Evolutionary conservation across 1,140 invertebrate genomes (phyloP).

Genomic region (Lepidurus couesii): DNA sequence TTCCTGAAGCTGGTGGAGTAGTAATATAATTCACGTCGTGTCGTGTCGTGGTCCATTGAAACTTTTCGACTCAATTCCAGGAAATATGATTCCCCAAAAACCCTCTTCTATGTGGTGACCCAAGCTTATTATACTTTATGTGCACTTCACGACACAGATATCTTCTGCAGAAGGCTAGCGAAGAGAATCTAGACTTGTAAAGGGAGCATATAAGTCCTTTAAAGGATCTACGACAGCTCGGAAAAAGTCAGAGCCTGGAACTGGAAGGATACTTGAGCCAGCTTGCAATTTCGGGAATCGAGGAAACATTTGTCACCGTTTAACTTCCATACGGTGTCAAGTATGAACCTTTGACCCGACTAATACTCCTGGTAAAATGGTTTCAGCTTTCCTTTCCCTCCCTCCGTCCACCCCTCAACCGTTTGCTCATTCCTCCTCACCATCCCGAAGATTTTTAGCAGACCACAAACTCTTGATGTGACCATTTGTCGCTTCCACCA

Average conservation of each 20-base stretch:
- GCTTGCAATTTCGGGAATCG: slow-evolving; percentile 10
- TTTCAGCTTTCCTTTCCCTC: slow-evolving; percentile 5
- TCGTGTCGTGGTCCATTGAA: no score
- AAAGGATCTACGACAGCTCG: not conserved
- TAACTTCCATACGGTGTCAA: slow-evolving; percentile 19
- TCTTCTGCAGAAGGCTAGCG: slow-evolving; percentile 9
- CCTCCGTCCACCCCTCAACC: not conserved
- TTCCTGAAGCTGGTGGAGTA: no score
- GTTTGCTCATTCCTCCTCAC: not conserved
- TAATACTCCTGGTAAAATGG: slow-evolving; percentile 15
- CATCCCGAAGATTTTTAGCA: slow-evolving; percentile 2
- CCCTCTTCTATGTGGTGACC: not conserved
- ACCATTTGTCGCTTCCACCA: slow-evolving; percentile 16
- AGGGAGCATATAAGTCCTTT: not conserved
- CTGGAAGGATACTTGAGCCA: not conserved
- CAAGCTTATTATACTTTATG: no score
- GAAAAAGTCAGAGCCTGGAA: not conserved
- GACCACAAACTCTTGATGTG: slow-evolving; percentile 18
- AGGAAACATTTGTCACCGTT: slow-evolving; percentile 22
- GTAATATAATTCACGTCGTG: no score
- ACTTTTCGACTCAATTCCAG: not conserved
- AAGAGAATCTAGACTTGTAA: not conserved
- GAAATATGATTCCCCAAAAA: not conserved
- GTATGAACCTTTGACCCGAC: slow-evolving; percentile 17
- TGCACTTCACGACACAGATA: not conserved